Evolutionary conservation across 2,797 vertebrate genomes (phyloP).

Genomic region (Xenopus petersii): DNA sequence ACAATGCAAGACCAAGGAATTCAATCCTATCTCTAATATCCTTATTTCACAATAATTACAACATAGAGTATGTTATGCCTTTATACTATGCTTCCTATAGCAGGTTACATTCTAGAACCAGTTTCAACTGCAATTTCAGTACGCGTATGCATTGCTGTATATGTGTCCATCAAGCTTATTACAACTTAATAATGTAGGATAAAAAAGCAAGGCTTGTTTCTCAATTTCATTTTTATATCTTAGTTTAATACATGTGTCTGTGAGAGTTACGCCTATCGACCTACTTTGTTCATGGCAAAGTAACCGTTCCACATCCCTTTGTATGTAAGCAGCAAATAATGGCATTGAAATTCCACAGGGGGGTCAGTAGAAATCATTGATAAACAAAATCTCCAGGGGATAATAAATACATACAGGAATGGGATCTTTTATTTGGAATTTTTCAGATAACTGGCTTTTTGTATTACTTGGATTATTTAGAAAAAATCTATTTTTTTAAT

Average conservation of each 20-base stretch:
- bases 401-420: no score
- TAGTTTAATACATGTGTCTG: neutral
- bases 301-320: neutral
- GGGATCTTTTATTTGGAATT: no score
- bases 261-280: neutral
- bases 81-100: no score
- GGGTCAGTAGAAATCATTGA: neutral
- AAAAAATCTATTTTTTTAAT: no score
- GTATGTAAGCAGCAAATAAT: neutral
- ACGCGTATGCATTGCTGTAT: neutral
- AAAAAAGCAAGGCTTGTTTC: neutral
- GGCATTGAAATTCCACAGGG: neutral
- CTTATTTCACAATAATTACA: no score
- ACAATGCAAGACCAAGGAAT: no score
- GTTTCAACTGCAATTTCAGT: neutral
- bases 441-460: no score
- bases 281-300: neutral
- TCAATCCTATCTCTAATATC: no score
- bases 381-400: neutral
- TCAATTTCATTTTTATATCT: neutral
- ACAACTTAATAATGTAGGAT: neutral
- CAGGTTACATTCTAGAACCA: neutral
- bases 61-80: no score
- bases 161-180: neutral
- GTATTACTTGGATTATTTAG: no score